Evolutionary conservation across 2,888 invertebrate genomes (phyloP).

Genomic region (Hemicrepidius hirtus): DNA sequence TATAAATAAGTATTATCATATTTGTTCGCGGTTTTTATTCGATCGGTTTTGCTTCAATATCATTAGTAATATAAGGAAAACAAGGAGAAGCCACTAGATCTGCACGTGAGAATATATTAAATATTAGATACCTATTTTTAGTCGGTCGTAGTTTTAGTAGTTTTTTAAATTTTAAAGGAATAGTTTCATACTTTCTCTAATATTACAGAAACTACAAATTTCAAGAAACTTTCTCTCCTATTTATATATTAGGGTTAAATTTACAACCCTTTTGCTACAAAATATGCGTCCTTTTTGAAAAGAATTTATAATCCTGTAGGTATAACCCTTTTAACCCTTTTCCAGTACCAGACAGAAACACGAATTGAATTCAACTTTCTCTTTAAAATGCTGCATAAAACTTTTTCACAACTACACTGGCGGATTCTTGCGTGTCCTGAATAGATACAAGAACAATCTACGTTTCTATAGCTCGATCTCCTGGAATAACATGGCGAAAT

Average conservation of each 20-base stretch:
- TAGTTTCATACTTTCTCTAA: slow-evolving; percentile 23
- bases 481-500: slow-evolving; percentile 58
- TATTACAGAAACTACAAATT: slow-evolving; percentile 21
- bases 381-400: slow-evolving; percentile 41
- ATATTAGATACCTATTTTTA: no score
- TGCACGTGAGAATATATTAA: no score
- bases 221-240: slow-evolving; percentile 31
- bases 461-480: slow-evolving; percentile 48
- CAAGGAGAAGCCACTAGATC: not conserved
- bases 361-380: slow-evolving; percentile 47
- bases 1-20: slow-evolving; percentile 28
- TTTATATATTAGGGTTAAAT: slow-evolving; percentile 30
- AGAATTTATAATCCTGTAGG: slow-evolving; percentile 46
- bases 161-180: slow-evolving; percentile 3
- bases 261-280: slow-evolving; percentile 43
- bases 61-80: slow-evolving; percentile 3
- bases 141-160: no score
- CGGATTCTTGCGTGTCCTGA: slow-evolving; percentile 36
- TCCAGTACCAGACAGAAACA: slow-evolving; percentile 29
- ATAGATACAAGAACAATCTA: slow-evolving; percentile 48
- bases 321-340: slow-evolving; percentile 50
- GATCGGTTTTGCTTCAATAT: not conserved
- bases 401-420: slow-evolving; percentile 25
- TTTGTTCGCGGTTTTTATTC: slow-evolving; percentile 15
- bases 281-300: slow-evolving; percentile 39